A percentile compares a stretch with the other conserved stretches of the same genome.
phyloP scores from a whole-genome alignment of 2,797 vertebrate species.

The Pyrocephalus nanus region DNA sequence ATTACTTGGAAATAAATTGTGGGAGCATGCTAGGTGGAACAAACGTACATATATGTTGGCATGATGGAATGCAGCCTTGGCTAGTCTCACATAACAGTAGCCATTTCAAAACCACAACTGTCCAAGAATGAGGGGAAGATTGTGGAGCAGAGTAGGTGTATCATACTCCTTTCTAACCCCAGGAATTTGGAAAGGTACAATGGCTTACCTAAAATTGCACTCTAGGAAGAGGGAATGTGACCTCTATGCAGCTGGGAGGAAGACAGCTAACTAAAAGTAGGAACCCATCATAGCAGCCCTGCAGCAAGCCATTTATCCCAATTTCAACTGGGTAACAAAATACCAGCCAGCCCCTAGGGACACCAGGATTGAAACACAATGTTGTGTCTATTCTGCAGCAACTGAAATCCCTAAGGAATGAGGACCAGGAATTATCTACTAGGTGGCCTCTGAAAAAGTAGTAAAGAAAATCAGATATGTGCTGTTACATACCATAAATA shows the following conservation, averaged over 20 bases:
- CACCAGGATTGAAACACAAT: background rate
- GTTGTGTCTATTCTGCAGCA: background rate
- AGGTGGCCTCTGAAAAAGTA: background rate
- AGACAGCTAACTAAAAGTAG: background rate
- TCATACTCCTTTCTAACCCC: background rate
- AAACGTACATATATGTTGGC: background rate
- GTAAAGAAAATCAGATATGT: background rate
- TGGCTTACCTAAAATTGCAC: background rate
- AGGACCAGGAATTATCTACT: background rate
- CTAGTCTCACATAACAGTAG: background rate
- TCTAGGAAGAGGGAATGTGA: background rate
- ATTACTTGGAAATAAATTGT: background rate
- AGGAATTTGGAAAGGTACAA: background rate
- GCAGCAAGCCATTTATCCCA: background rate
- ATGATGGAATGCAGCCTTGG: background rate
- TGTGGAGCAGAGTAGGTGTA: fast-evolving
- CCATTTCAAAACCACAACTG: background rate
- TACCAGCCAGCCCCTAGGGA: background rate
- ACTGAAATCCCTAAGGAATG: background rate
- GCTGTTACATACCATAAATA: background rate
- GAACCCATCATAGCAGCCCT: background rate
- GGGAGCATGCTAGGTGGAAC: background rate
- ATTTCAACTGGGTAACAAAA: background rate
- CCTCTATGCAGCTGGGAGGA: fast-evolving
- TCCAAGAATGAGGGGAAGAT: background rate